Evolutionary conservation across 2,113 vertebrate genomes (phyloP).

Genomic region (Nannospalax galili): DNA sequence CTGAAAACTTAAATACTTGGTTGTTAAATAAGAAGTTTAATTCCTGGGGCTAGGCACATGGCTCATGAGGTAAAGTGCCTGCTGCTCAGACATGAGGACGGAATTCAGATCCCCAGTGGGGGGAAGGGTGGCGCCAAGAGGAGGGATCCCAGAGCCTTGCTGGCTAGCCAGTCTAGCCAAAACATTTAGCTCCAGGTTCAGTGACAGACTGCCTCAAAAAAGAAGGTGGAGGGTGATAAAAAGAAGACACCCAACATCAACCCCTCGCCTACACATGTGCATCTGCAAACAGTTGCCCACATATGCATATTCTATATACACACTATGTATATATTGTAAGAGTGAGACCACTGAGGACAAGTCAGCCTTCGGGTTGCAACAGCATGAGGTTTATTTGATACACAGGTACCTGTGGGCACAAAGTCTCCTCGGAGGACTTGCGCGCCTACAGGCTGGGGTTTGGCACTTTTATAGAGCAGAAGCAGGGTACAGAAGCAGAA

Average conservation of each 20-base stretch:
- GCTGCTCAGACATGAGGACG: no score
- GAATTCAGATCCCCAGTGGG: neutral
- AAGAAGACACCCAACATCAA: neutral
- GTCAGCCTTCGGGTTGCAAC: no score
- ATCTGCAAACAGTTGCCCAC: neutral
- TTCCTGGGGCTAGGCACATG: no score
- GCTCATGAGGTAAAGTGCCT: neutral
- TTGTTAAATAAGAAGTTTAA: neutral
- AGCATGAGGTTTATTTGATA: no score
- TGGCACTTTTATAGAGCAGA: no score
- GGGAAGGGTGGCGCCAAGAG: no score
- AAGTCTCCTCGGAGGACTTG: no score
- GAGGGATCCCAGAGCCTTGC: neutral
- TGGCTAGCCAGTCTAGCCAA: neutral
- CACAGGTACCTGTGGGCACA: no score
- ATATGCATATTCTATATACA: neutral
- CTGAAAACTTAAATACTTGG: conserved; percentile 42
- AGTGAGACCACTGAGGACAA: no score
- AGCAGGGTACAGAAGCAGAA: no score
- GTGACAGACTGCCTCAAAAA: neutral
- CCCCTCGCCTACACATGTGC: neutral
- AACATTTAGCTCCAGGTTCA: neutral
- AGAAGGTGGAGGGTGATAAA: neutral
- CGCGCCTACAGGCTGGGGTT: no score
- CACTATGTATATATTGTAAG: neutral